Evolutionary conservation across 2,888 invertebrate species (phyloP).

Genomic region (Meiosimyza platycephala): DNA sequence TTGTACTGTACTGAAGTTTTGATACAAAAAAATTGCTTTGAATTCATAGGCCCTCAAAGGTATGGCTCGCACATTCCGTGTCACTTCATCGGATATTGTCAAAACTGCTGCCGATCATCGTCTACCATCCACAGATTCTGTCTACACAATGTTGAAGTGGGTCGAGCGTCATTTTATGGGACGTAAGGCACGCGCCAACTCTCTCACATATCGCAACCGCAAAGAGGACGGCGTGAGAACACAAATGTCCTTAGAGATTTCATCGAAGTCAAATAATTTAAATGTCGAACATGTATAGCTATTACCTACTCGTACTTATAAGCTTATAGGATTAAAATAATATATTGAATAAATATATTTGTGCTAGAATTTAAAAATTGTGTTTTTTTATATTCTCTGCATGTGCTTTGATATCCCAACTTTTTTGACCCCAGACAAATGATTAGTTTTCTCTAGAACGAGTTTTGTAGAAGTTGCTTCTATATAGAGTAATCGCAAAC

Average conservation of each 20-base stretch:
- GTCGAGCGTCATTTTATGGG: slow-evolving; percentile 85
- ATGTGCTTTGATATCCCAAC: too few relatives aligned
- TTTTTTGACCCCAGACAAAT: too few relatives aligned
- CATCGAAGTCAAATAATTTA: slow-evolving; percentile 60
- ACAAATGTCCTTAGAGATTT: slow-evolving; percentile 78
- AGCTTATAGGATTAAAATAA: background rate
- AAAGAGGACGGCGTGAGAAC: slow-evolving; percentile 80
- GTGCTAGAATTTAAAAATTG: too few relatives aligned
- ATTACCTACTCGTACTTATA: background rate
- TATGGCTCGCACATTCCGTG: slow-evolving; percentile 93
- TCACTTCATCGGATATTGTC: slow-evolving; percentile 85
- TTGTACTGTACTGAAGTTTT: background rate
- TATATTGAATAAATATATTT: background rate
- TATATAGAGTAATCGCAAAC: too few relatives aligned
- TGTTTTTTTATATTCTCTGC: too few relatives aligned
- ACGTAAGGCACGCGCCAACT: slow-evolving; percentile 80
- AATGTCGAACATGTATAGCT: slow-evolving; percentile 57
- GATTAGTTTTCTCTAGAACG: too few relatives aligned
- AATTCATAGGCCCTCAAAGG: slow-evolving; percentile 82
- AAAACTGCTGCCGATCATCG: slow-evolving; percentile 89
- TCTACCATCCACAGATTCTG: slow-evolving; percentile 88
- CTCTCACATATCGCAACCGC: slow-evolving; percentile 73
- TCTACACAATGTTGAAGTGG: slow-evolving; percentile 90
- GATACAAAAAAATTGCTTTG: background rate
- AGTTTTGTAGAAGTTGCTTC: too few relatives aligned